Conservation (phyloP, 92 coral and sea anemone genomes). For the Meandrina meandrites region DNA sequence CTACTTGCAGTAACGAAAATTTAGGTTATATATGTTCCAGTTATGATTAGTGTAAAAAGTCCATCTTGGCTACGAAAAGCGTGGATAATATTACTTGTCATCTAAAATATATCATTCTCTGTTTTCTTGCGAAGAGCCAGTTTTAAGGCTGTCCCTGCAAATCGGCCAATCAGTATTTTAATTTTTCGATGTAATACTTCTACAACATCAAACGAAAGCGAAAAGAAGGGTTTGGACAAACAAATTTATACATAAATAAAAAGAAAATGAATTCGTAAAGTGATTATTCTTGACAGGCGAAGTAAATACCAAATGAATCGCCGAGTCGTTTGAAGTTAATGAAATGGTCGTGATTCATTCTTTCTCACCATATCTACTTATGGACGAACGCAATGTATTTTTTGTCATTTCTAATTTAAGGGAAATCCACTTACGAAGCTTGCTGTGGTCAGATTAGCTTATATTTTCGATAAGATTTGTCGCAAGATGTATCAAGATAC, state of each 20-base stretch:
- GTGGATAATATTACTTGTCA: not conserved
- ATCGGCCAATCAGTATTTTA: not conserved
- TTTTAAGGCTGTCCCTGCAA: not conserved
- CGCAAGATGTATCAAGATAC: not conserved
- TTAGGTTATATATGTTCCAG: not conserved
- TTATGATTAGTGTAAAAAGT: not conserved
- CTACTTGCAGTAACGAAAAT: not conserved
- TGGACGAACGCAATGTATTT: not conserved
- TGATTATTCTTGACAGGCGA: not conserved
- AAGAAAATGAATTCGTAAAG: not conserved
- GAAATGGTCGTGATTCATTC: not conserved
- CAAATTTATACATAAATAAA: too few species aligned
- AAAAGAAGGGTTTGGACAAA: not conserved
- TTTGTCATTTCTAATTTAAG: conserved; percentile 7
- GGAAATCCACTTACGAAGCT: conserved; percentile 1
- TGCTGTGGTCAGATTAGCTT: not conserved
- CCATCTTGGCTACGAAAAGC: not conserved
- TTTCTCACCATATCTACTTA: not conserved
- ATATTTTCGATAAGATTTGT: not conserved
- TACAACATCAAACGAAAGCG: not conserved
- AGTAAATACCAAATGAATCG: not conserved
- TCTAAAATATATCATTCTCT: not conserved
- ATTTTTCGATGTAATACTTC: not conserved
- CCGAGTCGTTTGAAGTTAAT: not conserved
- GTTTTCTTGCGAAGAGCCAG: not conserved